Conservation (phyloP, 2,888 invertebrate species). For the Drosophila flavopinicola region DNA sequence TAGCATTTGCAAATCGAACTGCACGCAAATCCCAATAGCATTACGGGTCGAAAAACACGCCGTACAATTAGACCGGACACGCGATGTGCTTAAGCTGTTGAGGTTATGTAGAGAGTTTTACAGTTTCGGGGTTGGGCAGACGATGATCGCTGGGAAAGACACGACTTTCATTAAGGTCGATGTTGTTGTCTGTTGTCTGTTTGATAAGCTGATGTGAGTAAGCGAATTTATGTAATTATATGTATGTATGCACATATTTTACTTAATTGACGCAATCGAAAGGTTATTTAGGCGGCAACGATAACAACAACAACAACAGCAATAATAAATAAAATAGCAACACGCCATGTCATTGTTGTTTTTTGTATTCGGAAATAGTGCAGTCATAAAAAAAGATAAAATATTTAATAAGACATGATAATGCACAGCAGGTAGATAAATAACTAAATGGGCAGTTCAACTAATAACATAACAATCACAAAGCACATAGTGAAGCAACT, state of each 20-base stretch:
- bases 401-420: constrained; percentile 1
- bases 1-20: constrained; percentile 31
- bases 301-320: constrained; percentile 24
- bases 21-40: constrained; percentile 24
- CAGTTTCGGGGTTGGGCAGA: constrained; percentile 23
- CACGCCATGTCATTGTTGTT: constrained; percentile 14
- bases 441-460: background rate
- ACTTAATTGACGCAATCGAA: constrained; percentile 71
- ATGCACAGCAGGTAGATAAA: background rate
- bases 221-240: constrained; percentile 59
- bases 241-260: constrained; percentile 43
- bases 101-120: constrained; percentile 17
- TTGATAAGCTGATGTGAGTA: constrained; percentile 57
- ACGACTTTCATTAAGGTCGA: constrained; percentile 25
- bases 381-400: constrained; percentile 16
- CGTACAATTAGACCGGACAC: background rate
- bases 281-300: constrained; percentile 65
- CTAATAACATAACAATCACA: background rate
- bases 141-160: constrained; percentile 21
- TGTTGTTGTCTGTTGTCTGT: constrained; percentile 36
- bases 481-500: too few species aligned
- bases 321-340: constrained; percentile 19
- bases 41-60: background rate
- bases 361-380: constrained; percentile 12
- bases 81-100: constrained; percentile 11